These are phyloP conservation scores for Pagetopsis macropterus DNA, from an alignment of 2,797 vertebrate species.

Conservation along the genomic window DNA sequence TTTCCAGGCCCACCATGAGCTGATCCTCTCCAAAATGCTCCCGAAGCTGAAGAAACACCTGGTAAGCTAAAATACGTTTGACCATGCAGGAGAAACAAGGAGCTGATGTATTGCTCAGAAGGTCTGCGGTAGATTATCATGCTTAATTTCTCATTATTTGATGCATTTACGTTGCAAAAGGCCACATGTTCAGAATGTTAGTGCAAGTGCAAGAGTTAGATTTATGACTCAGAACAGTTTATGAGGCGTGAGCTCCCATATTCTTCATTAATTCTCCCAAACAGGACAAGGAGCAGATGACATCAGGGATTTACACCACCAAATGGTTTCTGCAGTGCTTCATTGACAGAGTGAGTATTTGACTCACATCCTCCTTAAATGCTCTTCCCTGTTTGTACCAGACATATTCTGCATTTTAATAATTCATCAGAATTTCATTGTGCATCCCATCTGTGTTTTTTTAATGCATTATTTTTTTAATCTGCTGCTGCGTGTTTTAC, in stretches of 20 bases:
- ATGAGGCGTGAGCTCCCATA: constrained; percentile 12
- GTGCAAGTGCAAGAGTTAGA: constrained; percentile 6
- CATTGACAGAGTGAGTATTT: constrained; percentile 90
- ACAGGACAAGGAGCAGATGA: constrained; percentile 96
- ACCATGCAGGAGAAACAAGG: background rate
- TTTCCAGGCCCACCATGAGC: constrained; percentile 89
- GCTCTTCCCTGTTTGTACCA: constrained; percentile 18
- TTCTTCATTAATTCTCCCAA: constrained; percentile 33
- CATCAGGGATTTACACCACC: constrained; percentile 91
- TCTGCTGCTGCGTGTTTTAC: constrained; percentile 48
- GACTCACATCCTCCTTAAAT: background rate
- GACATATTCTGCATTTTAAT: background rate
- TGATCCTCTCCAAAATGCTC: constrained; percentile 88
- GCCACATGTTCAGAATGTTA: background rate
- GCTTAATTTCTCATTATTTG: constrained; percentile 16
- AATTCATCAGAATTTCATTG: background rate
- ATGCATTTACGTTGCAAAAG: constrained; percentile 27
- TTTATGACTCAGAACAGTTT: constrained; percentile 28
- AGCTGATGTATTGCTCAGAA: background rate
- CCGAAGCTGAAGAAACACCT: constrained; percentile 91
- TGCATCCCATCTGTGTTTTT: background rate
- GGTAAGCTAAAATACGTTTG: constrained; percentile 73
- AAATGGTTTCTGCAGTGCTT: constrained; percentile 98
- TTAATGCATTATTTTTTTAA: constrained; percentile 6
- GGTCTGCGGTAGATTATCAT: constrained; percentile 7